Evolutionary conservation across 2,888 invertebrate species (phyloP).

Genomic region (Heliconius hortense): DNA sequence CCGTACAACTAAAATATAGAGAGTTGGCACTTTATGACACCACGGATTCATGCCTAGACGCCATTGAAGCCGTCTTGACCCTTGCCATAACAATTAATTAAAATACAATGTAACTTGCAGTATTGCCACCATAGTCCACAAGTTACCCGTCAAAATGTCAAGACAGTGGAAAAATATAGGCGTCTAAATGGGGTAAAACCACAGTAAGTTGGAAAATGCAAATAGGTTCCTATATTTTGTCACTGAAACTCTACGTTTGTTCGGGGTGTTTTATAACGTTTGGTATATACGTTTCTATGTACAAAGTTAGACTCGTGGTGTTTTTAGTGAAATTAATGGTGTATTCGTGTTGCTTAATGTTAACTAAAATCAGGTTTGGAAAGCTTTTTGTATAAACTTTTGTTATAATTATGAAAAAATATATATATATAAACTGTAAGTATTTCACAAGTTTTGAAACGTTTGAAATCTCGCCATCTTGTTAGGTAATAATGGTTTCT

Average conservation of each 20-base stretch:
- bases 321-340: constrained; percentile 10
- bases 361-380: background rate
- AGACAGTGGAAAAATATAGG: constrained; percentile 52
- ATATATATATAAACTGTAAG: background rate
- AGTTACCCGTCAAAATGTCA: constrained; percentile 53
- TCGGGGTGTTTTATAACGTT: constrained; percentile 20
- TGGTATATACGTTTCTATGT: background rate
- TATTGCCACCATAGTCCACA: constrained; percentile 41
- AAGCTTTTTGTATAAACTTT: background rate
- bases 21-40: constrained; percentile 53
- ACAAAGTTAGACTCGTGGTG: background rate
- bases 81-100: constrained; percentile 75
- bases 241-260: constrained; percentile 31
- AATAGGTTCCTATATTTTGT: constrained; percentile 43
- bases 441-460: background rate
- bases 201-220: constrained; percentile 46
- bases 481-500: too few species aligned
- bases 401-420: background rate
- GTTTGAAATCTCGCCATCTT: too few species aligned
- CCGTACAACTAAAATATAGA: constrained; percentile 23
- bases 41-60: constrained; percentile 63
- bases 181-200: constrained; percentile 50
- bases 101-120: constrained; percentile 62
- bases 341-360: constrained; percentile 6
- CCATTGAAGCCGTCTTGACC: constrained; percentile 62